These are phyloP conservation scores for Hydra vulgaris DNA, from an alignment of 30 jellyfish, hydroid and myxozoan species.

Conservation along the genomic window DNA sequence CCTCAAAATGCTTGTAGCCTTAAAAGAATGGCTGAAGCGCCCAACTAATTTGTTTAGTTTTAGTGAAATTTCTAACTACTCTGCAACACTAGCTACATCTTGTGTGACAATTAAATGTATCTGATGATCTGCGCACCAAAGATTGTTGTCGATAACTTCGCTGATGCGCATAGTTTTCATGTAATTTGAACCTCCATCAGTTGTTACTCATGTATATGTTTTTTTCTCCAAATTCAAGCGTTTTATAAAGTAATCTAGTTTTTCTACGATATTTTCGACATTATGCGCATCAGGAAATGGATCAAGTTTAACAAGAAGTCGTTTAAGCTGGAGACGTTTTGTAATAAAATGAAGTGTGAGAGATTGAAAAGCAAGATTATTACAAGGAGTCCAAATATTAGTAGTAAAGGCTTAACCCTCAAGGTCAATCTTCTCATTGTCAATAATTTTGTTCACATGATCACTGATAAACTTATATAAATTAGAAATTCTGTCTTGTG, in stretches of 20 bases:
- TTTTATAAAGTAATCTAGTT: too few relatives aligned
- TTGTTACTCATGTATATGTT: neutral
- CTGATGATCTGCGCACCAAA: neutral
- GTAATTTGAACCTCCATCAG: neutral
- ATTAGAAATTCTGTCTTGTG: neutral
- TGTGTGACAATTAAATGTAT: neutral
- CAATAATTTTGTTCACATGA: neutral
- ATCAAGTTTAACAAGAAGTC: neutral
- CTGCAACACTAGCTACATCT: neutral
- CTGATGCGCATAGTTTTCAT: neutral
- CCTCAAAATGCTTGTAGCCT: neutral
- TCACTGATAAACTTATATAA: neutral
- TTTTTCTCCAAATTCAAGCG: neutral
- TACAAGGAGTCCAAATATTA: neutral
- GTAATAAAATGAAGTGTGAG: neutral
- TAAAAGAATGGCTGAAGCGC: neutral
- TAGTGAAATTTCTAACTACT: neutral
- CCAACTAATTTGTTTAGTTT: neutral
- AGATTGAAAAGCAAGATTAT: neutral
- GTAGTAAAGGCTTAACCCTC: neutral
- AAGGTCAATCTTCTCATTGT: neutral
- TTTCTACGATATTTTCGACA: neutral
- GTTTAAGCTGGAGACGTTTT: neutral
- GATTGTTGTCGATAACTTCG: neutral
- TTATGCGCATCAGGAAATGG: neutral